Conservation (phyloP, 2,113 vertebrate species). For the Oenanthe oenanthe region DNA sequence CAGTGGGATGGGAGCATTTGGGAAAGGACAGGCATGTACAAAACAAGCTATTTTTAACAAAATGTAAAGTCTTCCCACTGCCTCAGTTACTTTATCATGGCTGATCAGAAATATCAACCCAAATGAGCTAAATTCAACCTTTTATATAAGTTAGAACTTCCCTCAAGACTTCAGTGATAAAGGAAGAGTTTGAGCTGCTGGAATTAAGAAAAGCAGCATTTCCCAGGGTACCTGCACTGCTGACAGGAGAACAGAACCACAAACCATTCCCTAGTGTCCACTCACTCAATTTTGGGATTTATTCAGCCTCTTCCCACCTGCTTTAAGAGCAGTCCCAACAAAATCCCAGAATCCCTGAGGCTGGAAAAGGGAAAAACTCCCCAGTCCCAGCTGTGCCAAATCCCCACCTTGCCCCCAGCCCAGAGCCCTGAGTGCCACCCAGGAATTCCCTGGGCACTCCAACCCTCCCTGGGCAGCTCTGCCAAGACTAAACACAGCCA, state of each 20-base stretch:
- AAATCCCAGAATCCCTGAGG: background rate
- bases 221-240: background rate
- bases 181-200: background rate
- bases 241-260: background rate
- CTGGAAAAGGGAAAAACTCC: background rate
- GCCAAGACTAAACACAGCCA: rapidly evolving
- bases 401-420: background rate
- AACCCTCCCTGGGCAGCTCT: background rate
- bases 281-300: background rate
- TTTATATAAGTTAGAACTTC: background rate
- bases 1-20: background rate
- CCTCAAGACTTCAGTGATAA: background rate
- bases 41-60: background rate
- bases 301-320: background rate
- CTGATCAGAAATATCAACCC: background rate
- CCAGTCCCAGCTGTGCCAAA: background rate
- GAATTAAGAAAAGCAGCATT: background rate
- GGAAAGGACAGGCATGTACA: background rate
- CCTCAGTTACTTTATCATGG: background rate
- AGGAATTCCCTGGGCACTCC: background rate
- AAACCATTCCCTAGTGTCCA: background rate
- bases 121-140: background rate
- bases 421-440: background rate
- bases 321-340: background rate
- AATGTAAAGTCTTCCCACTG: background rate